A percentile compares a stretch with the other conserved stretches of the same genome.
phyloP scores from a whole-genome alignment of 2,888 invertebrate species.

The Oscheius sp. region DNA sequence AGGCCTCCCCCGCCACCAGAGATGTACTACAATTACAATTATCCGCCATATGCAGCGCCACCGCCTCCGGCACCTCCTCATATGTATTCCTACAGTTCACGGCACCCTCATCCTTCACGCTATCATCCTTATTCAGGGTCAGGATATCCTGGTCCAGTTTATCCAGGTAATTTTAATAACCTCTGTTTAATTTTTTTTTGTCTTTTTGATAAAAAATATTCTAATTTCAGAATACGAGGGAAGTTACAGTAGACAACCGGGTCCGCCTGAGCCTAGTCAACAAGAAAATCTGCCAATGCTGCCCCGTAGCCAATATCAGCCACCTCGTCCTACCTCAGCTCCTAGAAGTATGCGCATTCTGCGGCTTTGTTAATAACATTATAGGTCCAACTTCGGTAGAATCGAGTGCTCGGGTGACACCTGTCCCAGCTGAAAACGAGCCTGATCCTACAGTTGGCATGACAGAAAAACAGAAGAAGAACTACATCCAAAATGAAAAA shows the following conservation, averaged over 20 bases:
- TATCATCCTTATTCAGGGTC: background rate
- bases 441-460: background rate
- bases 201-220: no score
- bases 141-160: background rate
- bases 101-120: no score
- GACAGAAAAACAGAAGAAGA: slow-evolving; percentile 9
- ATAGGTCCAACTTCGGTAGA: slow-evolving; percentile 9
- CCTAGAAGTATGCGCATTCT: background rate
- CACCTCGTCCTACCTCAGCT: background rate
- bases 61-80: no score
- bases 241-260: background rate
- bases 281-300: background rate
- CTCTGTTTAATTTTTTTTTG: no score
- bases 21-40: background rate
- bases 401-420: slow-evolving; percentile 2
- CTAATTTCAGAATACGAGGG: no score
- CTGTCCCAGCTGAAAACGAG: background rate
- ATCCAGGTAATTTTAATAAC: no score
- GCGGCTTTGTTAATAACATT: no score
- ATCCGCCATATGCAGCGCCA: background rate
- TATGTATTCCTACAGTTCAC: no score
- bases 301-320: background rate
- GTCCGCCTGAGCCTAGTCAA: background rate
- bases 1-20: background rate
- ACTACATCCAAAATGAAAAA: background rate